Base-by-base conservation (phyloP, 2,888 invertebrate genomes). In the Andrena minutula region DNA sequence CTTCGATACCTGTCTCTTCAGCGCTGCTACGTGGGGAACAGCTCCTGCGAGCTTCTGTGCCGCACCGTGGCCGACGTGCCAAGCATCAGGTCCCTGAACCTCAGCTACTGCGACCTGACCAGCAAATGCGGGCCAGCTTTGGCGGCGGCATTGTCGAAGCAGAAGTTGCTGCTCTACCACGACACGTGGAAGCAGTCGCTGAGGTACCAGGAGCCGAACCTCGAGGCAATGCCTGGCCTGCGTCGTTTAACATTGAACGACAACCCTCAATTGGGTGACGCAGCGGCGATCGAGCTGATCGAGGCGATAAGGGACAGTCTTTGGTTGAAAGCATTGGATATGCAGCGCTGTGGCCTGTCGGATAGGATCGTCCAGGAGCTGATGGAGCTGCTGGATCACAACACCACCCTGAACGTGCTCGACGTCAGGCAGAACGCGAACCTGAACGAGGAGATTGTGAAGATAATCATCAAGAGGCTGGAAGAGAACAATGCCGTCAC, bases 141-240 rank as follows among this genome's bases (percentile, higher is more conserved):
- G 51, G 96, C 96, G 0, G 96, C 91, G 1, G 92, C 90, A 3
- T 89, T 94, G 2, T 94, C 96, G 94, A 95, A 95, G 87, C 97
- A 97, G 91, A 96, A 96, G 91, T 95, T 96, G 75, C 95, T 96
- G 76, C 95, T 97, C 72, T 97, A 96, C 91, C 96, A 97, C 85
- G 97, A 97, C 91, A 96, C 97, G 81, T 98, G 97, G 97, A 96
- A 97, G 83, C 96, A 96, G 87, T 97, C 97, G 7, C 92, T 98
- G 72, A 95, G 97, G n/a, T 97, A 97, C 91, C 95, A 96, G 20
- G 95, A 96, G 64, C 97, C 97, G 0, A 96, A 97, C 87, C 93
- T 96, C n/a, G 96, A 96, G 79, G 94, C 95, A 0, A 97, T 97
- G 96, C 95, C 96, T 0, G 97, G 97, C 0, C 93, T 97, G 26